A percentile compares a stretch with the other conserved stretches of the same genome.
Conservation (phyloP, 2,797 vertebrate genomes). For the Dermochelys coriacea region DNA sequence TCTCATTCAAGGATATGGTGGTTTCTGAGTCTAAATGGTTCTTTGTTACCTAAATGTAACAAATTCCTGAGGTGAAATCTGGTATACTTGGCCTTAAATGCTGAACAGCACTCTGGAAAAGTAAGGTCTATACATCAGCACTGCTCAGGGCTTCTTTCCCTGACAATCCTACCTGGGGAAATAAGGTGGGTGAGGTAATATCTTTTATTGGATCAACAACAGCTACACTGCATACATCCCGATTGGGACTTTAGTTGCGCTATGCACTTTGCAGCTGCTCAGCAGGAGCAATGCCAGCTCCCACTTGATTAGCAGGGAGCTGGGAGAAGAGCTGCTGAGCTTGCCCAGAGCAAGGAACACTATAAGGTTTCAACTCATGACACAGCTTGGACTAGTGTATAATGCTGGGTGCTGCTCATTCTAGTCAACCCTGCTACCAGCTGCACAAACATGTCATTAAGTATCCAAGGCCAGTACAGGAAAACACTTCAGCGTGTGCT, state of each 20-base stretch:
- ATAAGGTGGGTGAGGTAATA: no score
- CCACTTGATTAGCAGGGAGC: neutral
- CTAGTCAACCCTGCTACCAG: neutral
- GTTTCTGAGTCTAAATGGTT: neutral
- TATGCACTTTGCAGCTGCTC: neutral
- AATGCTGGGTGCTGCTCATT: neutral
- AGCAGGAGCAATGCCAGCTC: neutral
- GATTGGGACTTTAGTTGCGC: neutral
- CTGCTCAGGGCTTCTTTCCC: neutral
- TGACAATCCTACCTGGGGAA: neutral
- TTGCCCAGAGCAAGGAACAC: neutral
- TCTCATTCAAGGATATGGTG: neutral
- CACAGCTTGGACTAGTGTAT: rapidly evolving
- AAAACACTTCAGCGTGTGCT: neutral
- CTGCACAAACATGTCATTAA: neutral
- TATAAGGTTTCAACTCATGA: neutral
- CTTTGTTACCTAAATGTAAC: neutral
- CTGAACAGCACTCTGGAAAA: neutral
- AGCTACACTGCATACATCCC: no score
- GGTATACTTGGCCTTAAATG: neutral
- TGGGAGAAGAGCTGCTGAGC: neutral
- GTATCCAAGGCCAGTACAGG: neutral
- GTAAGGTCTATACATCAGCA: neutral
- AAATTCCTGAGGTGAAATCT: neutral
- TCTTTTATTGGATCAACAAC: no score